Conservation (phyloP, 2,888 invertebrate genomes). For the Steinernema scapterisci region DNA sequence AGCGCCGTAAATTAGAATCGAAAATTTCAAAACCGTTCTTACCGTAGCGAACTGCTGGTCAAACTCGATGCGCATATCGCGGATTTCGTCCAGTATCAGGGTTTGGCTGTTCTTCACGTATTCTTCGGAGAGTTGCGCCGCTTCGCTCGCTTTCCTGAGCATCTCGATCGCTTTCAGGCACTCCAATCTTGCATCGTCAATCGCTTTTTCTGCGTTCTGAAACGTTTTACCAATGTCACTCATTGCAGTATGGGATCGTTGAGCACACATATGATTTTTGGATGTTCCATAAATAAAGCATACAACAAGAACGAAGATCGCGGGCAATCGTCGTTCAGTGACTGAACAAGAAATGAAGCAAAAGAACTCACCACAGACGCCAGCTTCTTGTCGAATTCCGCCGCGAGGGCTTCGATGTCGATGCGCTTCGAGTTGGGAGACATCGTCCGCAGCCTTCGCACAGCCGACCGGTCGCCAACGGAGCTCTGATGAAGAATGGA, state of each 20-base stretch:
- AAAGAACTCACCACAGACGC: slow-evolving; percentile 9
- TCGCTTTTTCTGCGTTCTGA: neutral
- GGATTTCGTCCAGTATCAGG: neutral
- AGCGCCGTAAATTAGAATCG: neutral
- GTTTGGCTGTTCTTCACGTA: slow-evolving; percentile 14
- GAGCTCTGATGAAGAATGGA: neutral
- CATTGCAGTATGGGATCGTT: too few species aligned
- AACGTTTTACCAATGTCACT: too few species aligned
- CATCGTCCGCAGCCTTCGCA: neutral
- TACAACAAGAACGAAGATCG: too few species aligned
- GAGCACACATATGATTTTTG: too few species aligned
- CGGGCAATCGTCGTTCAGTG: too few species aligned
- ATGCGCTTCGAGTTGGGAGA: slow-evolving; percentile 5
- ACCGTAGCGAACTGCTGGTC: neutral
- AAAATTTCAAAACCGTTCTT: neutral
- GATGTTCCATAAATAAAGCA: too few species aligned
- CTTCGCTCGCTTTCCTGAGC: neutral
- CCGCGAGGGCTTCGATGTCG: slow-evolving; percentile 21
- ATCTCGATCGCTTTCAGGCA: slow-evolving; percentile 15
- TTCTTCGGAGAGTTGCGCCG: slow-evolving; percentile 8
- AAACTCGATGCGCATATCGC: neutral
- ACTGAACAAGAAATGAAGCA: too few species aligned
- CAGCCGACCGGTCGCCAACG: neutral
- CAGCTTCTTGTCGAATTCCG: neutral
- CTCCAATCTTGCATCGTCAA: slow-evolving; percentile 16